These are phyloP conservation scores for Dipodomys spectabilis DNA, from an alignment of 2,113 vertebrate species.

Conservation along the genomic window DNA sequence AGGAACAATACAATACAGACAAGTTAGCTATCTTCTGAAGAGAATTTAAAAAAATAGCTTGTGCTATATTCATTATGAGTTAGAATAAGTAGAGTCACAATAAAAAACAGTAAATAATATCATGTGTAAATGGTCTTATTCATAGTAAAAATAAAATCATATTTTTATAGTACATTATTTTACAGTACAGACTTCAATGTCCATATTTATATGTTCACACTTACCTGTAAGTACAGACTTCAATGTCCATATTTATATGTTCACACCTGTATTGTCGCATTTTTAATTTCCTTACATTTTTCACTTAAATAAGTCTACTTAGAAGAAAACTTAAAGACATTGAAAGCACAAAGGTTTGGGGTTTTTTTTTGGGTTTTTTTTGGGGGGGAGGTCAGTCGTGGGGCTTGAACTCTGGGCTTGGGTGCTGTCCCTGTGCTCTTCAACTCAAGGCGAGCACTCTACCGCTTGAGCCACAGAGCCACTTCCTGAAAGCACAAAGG, in stretches of 20 bases:
- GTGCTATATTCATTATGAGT: not conserved
- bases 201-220: not conserved
- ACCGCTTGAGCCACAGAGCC: no score
- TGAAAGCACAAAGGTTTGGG: not conserved
- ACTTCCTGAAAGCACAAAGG: not conserved
- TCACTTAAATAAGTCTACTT: not conserved
- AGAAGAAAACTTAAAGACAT: slow-evolving; percentile 7
- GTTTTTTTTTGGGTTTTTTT: not conserved
- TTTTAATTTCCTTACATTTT: not conserved
- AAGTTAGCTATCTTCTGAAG: not conserved
- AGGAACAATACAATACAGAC: not conserved
- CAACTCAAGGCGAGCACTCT: no score
- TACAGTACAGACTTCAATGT: slow-evolving; percentile 9
- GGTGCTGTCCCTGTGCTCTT: no score
- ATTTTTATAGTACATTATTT: not conserved
- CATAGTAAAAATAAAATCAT: not conserved
- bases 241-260: not conserved
- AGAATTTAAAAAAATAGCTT: no score
- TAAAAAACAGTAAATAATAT: not conserved
- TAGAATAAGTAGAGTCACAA: not conserved
- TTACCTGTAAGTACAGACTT: not conserved
- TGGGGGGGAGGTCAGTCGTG: no score
- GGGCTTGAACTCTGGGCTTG: no score
- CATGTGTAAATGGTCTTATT: not conserved
- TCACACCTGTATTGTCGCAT: not conserved